These are phyloP conservation scores for Stichodactyla helianthus DNA, from an alignment of 64 coral and sea anemone genomes.

Conservation along the genomic window DNA sequence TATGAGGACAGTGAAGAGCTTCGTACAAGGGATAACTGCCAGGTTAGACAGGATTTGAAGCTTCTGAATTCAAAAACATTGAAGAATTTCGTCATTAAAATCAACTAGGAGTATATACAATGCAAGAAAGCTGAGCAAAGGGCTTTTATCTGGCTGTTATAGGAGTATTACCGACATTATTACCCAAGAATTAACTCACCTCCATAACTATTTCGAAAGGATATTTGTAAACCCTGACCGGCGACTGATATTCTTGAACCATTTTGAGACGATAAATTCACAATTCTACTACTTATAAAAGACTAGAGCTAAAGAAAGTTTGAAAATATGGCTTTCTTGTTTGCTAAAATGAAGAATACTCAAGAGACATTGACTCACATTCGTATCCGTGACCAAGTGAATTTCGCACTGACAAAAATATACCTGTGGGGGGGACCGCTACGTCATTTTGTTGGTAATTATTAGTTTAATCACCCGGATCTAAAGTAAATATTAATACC, in stretches of 20 bases:
- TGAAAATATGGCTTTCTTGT: not conserved
- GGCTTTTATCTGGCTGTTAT: not conserved
- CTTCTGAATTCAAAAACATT: not conserved
- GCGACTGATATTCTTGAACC: constrained; percentile 98
- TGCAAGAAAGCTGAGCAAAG: not conserved
- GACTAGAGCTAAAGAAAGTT: not conserved
- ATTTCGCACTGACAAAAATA: not conserved
- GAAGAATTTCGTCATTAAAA: not conserved
- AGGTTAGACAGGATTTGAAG: not conserved
- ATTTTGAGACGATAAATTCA: constrained; percentile 26
- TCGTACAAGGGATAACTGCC: not conserved
- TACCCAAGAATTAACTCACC: constrained; percentile 39
- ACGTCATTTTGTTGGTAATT: not conserved
- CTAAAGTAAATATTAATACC: not conserved
- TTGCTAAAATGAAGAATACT: not conserved
- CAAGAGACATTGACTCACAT: not conserved
- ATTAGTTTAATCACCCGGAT: not conserved
- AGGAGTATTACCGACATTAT: not conserved
- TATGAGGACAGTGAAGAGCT: not conserved
- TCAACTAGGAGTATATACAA: not conserved
- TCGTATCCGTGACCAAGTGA: not conserved
- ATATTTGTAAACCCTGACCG: constrained; percentile 98
- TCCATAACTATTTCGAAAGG: constrained; percentile 98
- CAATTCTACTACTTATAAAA: not conserved
- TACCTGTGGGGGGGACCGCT: not conserved